A percentile compares a stretch with the other conserved stretches of the same genome.
These are phyloP conservation scores for Tanypteryx hageni DNA, from an alignment of 2,888 invertebrate genomes.

Conservation along the genomic window DNA sequence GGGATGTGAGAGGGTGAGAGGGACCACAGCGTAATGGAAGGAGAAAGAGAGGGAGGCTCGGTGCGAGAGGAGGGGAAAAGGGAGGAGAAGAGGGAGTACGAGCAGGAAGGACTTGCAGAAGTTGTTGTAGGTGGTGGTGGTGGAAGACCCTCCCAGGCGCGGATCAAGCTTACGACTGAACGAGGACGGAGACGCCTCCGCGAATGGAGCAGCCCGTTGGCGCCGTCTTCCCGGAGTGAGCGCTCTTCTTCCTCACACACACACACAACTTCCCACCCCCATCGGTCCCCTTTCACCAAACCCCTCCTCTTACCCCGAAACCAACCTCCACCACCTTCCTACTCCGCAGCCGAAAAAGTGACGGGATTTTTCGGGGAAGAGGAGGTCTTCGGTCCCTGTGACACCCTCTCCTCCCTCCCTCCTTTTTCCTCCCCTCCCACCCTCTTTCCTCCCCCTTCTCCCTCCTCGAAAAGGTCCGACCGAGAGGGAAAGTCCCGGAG, in stretches of 20 bases:
- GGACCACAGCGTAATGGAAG: neutral
- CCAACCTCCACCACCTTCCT: neutral
- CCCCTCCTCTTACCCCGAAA: neutral
- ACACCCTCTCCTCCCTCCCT: conserved; percentile 14
- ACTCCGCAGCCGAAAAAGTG: neutral
- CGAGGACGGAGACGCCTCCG: conserved; percentile 8
- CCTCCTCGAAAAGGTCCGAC: neutral
- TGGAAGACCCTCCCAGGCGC: neutral
- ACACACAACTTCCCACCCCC: neutral
- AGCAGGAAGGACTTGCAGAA: neutral
- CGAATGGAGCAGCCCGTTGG: conserved; percentile 30
- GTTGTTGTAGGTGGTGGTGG: neutral
- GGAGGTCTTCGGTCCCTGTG: conserved; percentile 23
- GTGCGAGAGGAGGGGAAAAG: neutral
- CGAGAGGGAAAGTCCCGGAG: conserved; percentile 54
- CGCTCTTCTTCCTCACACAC: neutral
- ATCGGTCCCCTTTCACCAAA: neutral
- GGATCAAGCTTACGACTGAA: conserved; percentile 30
- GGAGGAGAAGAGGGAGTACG: neutral
- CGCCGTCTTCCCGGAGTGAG: conserved; percentile 21
- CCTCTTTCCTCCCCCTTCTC: neutral
- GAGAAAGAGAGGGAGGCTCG: neutral
- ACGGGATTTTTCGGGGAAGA: neutral
- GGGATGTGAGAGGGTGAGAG: neutral
- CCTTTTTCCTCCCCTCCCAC: neutral